phyloP scores from a whole-genome alignment of 2,113 vertebrate species.

The Electrona antarctica region DNA sequence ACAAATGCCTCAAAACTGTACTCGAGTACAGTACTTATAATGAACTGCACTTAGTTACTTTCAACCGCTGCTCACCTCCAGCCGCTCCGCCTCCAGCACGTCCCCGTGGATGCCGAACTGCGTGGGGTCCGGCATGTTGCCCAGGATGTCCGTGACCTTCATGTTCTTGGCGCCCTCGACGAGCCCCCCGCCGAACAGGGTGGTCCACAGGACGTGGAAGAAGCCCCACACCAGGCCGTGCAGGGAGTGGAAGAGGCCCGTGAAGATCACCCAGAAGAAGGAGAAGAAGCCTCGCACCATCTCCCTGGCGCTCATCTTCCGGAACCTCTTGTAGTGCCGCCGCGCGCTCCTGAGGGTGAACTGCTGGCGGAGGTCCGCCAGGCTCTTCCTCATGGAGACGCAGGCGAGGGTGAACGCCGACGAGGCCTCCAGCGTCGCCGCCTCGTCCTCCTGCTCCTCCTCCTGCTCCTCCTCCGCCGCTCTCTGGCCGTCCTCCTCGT shows the following conservation, averaged over 20 bases:
- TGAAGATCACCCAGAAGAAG: slow-evolving; percentile 91
- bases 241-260: slow-evolving; percentile 85
- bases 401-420: slow-evolving; percentile 91
- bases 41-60: too few relatives aligned
- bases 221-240: slow-evolving; percentile 89
- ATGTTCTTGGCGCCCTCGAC: slow-evolving; percentile 98
- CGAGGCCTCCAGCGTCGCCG: slow-evolving; percentile 81
- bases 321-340: slow-evolving; percentile 87
- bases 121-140: slow-evolving; percentile 98
- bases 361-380: slow-evolving; percentile 81
- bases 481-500: slow-evolving; percentile 79
- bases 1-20: too few relatives aligned
- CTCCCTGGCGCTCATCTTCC: slow-evolving; percentile 91
- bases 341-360: slow-evolving; percentile 88
- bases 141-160: slow-evolving; percentile 96
- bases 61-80: slow-evolving; percentile 67
- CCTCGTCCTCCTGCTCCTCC: slow-evolving; percentile 84
- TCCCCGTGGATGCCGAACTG: slow-evolving; percentile 98
- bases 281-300: slow-evolving; percentile 88
- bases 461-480: slow-evolving; percentile 77
- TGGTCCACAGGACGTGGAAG: slow-evolving; percentile 93
- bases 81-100: slow-evolving; percentile 87
- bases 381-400: slow-evolving; percentile 83
- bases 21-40: too few relatives aligned
- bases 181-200: slow-evolving; percentile 94